Percentiles rank a stretch among this genome's conserved stretches.
Evolutionary conservation across 2,113 vertebrate species (phyloP).

Genomic region (Elephas maximus): DNA sequence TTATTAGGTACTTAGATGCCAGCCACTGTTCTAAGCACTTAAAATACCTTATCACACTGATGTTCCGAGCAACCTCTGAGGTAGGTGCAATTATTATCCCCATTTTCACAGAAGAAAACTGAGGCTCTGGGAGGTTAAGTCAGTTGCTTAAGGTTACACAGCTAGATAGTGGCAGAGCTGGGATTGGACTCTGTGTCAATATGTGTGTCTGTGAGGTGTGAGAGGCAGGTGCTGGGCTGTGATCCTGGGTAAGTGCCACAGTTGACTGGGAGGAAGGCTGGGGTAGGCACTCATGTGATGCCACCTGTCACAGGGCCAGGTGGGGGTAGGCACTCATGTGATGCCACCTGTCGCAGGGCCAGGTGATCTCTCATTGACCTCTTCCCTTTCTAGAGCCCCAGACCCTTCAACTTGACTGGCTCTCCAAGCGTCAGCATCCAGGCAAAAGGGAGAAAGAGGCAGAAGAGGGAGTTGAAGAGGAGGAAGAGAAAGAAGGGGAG

Average conservation of each 20-base stretch:
- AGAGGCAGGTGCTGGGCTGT: background rate
- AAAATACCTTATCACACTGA: background rate
- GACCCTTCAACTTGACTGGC: slow-evolving; percentile 85
- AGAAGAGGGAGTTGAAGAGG: slow-evolving; percentile 65
- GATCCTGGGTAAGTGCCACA: background rate
- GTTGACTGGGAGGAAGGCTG: background rate
- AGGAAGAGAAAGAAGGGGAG: slow-evolving; percentile 78
- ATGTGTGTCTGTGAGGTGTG: background rate
- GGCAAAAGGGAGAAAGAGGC: slow-evolving; percentile 88
- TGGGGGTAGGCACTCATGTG: background rate
- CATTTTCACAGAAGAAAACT: background rate
- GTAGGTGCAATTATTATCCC: background rate
- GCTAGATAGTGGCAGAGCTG: background rate
- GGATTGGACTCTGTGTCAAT: background rate
- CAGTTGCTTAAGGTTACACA: background rate
- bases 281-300: background rate
- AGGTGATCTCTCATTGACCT: slow-evolving; percentile 11
- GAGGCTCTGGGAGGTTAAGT: background rate
- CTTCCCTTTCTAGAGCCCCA: slow-evolving; percentile 88
- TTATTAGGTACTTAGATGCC: background rate
- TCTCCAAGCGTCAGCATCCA: slow-evolving; percentile 94
- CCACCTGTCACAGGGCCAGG: background rate
- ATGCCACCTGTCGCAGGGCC: background rate
- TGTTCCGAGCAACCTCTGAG: background rate
- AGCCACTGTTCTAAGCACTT: background rate